Base-by-base conservation (phyloP, 2,113 vertebrate species). In the pig (Sus scrofa) region DNA sequence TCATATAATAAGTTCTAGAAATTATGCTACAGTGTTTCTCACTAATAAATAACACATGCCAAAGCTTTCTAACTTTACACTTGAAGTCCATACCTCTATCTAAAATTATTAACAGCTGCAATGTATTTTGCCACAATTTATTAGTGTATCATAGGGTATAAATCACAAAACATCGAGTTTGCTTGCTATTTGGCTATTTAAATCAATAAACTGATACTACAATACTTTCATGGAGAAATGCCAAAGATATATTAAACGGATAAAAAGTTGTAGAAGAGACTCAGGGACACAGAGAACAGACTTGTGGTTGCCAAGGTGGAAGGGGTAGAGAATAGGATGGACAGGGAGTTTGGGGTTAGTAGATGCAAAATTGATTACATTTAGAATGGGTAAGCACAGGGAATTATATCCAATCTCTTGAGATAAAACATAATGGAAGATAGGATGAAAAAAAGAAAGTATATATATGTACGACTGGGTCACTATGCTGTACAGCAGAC, bases 101-200 rank as follows among this genome's bases (percentile, higher is more conserved):
- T 89, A 78, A 89, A 77, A 30, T 91, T 39, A 14, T 86, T 94
- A 86, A 93, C 1, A 96, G 9, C 13, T 73, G 39, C 30, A 91
- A 32, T 26, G 32, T 89, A 73, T 92, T 89, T 52, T 95, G 34
- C 4, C 24, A 70, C 86, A 94, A 18, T 56, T 68, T 73, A 63
- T 74, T 87, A 39, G 16, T 56, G 84, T 58, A 88, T 39, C 50
- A 39, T 54, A 85, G 27, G 15, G 44, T 84, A 84, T 65, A 68
- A 85, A 58, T 56, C 32, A 95, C 20, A 96, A 91, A 87, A 88
- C 11, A 93, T 71, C n/a, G 93, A 95, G 50, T 70, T 87, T 88
- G 14, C 27, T 95, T 86, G 71, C 34, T 79, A 96, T 70, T 95
- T 88, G 34, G 26, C 26, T 83, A 68, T 86, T 77, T 96, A 85